Evolutionary conservation across 2,797 vertebrate genomes (phyloP), one percentile per base, ranked within the genome.

Genomic region (Miichthys miiuy): DNA sequence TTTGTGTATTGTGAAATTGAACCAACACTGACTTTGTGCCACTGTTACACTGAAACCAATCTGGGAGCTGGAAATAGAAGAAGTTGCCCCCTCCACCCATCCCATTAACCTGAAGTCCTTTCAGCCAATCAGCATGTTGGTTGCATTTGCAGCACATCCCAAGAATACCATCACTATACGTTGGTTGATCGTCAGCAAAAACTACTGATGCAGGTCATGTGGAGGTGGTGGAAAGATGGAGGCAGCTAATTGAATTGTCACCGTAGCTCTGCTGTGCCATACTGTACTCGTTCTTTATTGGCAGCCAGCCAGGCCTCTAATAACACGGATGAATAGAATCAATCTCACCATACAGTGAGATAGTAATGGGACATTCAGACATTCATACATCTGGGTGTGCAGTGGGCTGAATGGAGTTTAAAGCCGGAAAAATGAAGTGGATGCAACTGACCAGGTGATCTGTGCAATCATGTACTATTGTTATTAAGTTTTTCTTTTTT

Each of bases 181-280:
- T 72, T 68, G 79, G 85, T 84, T 76, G 80, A 85, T 80, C 60
- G 75, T 93, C 89, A 89, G 90, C 88, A 83, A 62, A 91, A 88
- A 79, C 68, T 81, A 76, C 60, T 81, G 88, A 80, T 80, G 87
- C 80, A 85, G 93, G 93, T 93, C 89, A 80, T 81, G 80, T 83
- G 89, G 86, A 83, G 89, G 86, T 66, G 77, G 75, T 68, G 84
- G 74, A 84, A 85, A 89, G 85, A 88, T 80, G 84, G 84, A 92
- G 81, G 81, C 34, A 55, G 83, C 88, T 94, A 94, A 95, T 93
- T 94, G 91, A 93, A 95, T 94, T 94, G 91, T 95, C 91, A 93
- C 69, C 66, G 63, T 64, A 68, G 75, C 69, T 78, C 73, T 80
- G 77, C 77, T 66, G 67, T 71, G 77, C 72, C 80, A 57, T 83